Evolutionary conservation across 1,140 invertebrate species (phyloP), one percentile per base, ranked within the genome.

Genomic region (Tyrophagus putrescentiae): DNA sequence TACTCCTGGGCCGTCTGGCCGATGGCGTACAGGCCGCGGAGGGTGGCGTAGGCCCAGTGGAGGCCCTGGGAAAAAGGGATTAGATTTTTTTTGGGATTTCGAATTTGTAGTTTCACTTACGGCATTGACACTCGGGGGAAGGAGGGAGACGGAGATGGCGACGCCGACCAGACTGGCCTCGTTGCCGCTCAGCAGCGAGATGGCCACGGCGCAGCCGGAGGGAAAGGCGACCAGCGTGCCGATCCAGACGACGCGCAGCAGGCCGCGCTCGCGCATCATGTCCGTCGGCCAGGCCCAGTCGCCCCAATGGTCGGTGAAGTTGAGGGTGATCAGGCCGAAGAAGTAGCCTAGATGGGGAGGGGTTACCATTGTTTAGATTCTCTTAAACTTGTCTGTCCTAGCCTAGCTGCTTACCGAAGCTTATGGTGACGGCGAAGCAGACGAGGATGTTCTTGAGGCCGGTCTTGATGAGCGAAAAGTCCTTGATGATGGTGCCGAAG

Each of bases 91-190:
- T 5, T n/a, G n/a, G n/a, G n/a, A n/a, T n/a, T n/a, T n/a, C n/a
- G 44, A 7, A 25, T 53, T 32, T 53, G 34, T 5, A 9, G 16
- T 27, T 4, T 62, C 6, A 76, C 79, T 79, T 74, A 85, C 84
- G 68, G 82, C 83, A 71, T 90, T 90, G 5, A 89, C 85, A 62
- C 84, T 82, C 13, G 86, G 87, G n/a, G 86, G 86, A 52, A 91
- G 68, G 32, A 89, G 72, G 1, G 86, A 89, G 1, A 87, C 86
- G 2, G 86, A 88, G 68, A 90, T 89, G 4, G 87, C 87, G 34
- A 91, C 87, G 64, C 86, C 86, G 62, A 91, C 88, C 36, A 90
- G 69, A 1, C 86, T 86, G 1, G 84, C 84, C 39, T 82, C 81
- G 67, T 84, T 88, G 18, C 85, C 85, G 67, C 86, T 84, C 1